Conservation (phyloP, 2,888 invertebrate genomes). For the Ennomos erosarius region DNA sequence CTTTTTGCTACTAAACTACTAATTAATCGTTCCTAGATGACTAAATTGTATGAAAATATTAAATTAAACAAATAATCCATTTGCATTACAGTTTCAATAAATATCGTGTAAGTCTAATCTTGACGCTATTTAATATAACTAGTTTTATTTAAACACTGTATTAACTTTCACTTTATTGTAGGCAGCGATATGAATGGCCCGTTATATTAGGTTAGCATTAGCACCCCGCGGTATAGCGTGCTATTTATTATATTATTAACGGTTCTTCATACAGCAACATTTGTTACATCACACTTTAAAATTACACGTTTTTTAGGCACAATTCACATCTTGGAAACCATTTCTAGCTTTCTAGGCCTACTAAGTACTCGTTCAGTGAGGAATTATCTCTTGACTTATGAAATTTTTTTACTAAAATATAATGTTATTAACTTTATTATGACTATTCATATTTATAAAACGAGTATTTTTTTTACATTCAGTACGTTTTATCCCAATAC, state of each 20-base stretch:
- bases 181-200: background rate
- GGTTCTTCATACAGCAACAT: conserved; percentile 43
- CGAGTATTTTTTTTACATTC: too few species aligned
- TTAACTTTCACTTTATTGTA: too few species aligned
- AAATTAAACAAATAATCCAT: background rate
- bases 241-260: conserved; percentile 30
- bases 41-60: too few species aligned
- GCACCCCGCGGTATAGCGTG: conserved; percentile 43
- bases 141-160: too few species aligned
- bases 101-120: too few species aligned
- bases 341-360: conserved; percentile 77
- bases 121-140: too few species aligned
- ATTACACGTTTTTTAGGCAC: conserved; percentile 76
- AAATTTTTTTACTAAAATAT: too few species aligned
- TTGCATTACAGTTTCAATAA: too few species aligned
- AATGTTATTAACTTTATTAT: too few species aligned
- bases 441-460: too few species aligned
- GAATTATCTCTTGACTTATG: conserved; percentile 9
- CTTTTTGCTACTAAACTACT: background rate
- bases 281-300: conserved; percentile 51
- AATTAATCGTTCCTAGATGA: too few species aligned
- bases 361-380: conserved; percentile 60
- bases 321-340: conserved; percentile 75
- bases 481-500: too few species aligned
- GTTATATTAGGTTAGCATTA: conserved; percentile 44